A percentile compares a stretch with the other conserved stretches of the same genome.
phyloP scores from a whole-genome alignment of 2,888 invertebrate species.

The Trachelus tabidus region DNA sequence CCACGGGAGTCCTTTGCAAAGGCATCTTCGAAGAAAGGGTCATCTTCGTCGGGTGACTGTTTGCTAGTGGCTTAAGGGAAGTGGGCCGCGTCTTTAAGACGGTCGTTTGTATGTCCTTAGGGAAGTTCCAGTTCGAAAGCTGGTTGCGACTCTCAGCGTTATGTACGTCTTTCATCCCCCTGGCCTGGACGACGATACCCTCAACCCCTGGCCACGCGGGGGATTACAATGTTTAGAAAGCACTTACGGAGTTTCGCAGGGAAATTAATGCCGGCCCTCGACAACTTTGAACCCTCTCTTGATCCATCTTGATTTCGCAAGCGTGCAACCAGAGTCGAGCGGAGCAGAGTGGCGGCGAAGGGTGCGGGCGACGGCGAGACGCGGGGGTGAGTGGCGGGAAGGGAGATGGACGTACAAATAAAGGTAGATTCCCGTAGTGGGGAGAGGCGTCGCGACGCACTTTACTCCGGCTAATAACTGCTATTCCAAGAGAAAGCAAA shows the following conservation, averaged over 20 bases:
- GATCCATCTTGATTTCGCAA: conserved; percentile 29
- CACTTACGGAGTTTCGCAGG: conserved; percentile 31
- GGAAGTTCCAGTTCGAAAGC: conserved; percentile 36
- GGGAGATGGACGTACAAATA: neutral
- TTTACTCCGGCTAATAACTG: neutral
- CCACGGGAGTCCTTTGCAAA: neutral
- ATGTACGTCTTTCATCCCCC: conserved; percentile 9
- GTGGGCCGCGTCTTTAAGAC: conserved; percentile 25
- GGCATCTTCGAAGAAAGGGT: neutral
- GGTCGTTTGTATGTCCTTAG: conserved; percentile 36
- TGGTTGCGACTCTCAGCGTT: conserved; percentile 29
- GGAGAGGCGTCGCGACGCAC: neutral
- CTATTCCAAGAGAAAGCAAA: neutral
- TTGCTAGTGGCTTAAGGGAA: conserved; percentile 17
- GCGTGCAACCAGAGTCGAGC: neutral
- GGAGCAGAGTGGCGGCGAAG: neutral
- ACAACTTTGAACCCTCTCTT: conserved; percentile 19
- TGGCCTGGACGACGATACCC: neutral
- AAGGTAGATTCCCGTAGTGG: neutral
- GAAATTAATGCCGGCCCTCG: conserved; percentile 36
- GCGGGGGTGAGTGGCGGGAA: neutral
- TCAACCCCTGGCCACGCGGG: conserved; percentile 15
- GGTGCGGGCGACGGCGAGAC: neutral
- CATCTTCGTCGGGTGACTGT: conserved; percentile 22
- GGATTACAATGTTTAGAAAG: conserved; percentile 45